These are phyloP conservation scores for Cetoscarus ocellatus DNA, from an alignment of 2,797 vertebrate genomes.

Conservation along the genomic window DNA sequence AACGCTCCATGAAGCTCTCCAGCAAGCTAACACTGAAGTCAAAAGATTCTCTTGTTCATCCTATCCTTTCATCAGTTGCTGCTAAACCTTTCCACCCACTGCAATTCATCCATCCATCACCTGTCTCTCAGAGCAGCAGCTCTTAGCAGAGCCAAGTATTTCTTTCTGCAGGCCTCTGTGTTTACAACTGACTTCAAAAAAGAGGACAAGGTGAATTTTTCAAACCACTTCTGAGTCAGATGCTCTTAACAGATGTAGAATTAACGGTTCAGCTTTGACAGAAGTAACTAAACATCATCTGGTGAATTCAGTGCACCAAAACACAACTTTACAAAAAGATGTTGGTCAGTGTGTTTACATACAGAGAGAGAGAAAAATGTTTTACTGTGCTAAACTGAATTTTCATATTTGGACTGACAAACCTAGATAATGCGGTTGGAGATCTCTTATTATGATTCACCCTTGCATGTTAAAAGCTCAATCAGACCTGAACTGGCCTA, in stretches of 20 bases:
- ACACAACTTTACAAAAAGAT: background rate
- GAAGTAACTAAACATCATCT: constrained; percentile 6
- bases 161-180: constrained; percentile 13
- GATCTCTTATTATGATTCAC: no score
- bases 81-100: constrained; percentile 7
- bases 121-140: background rate
- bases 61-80: constrained; percentile 16
- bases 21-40: background rate
- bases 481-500: no score
- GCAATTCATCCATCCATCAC: constrained; percentile 23
- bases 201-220: constrained; percentile 18
- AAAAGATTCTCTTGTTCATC: constrained; percentile 3
- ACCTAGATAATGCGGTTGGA: no score
- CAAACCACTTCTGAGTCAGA: constrained; percentile 27
- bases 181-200: constrained; percentile 28
- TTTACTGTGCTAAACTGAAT: no score
- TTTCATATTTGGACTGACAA: no score
- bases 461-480: no score
- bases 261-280: constrained; percentile 2
- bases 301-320: background rate
- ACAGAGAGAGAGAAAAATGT: no score
- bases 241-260: constrained; percentile 6
- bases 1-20: background rate
- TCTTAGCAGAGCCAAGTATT: constrained; percentile 11
- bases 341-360: no score